Evolutionary conservation across 35 echinoderm and acorn worm genomes (phyloP).

Genomic region (Apostichopus parvimensis): DNA sequence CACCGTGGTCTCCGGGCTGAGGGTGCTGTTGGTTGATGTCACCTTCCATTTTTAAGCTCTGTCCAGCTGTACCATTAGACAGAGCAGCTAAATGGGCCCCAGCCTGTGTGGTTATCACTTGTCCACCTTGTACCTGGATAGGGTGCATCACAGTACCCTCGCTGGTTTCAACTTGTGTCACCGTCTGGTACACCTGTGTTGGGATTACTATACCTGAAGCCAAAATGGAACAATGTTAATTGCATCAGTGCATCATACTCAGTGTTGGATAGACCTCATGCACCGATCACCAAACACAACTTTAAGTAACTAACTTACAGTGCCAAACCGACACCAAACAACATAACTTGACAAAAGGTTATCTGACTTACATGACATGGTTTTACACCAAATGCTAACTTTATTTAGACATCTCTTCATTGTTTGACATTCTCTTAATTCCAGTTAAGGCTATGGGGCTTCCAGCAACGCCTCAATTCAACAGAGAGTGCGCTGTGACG

Average conservation of each 20-base stretch:
- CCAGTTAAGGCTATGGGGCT: no score
- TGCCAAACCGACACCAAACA: no score
- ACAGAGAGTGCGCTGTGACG: no score
- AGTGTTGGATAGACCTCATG: no score
- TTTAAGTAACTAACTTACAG: no score
- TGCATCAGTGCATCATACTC: background rate
- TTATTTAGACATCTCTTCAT: no score
- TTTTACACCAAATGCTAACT: no score
- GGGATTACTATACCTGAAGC: slow-evolving; percentile 89
- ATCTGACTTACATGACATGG: no score
- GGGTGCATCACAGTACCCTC: slow-evolving; percentile 62
- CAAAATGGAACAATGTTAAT: background rate
- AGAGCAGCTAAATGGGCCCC: slow-evolving; percentile 22
- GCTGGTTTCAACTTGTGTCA: slow-evolving; percentile 61
- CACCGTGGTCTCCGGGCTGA: background rate
- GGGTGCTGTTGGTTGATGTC: background rate
- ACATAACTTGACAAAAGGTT: no score
- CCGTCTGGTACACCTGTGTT: slow-evolving; percentile 82
- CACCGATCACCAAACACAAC: background rate
- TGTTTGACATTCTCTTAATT: no score
- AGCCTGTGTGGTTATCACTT: slow-evolving; percentile 37
- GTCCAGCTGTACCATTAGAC: background rate
- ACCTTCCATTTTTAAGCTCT: slow-evolving; percentile 6
- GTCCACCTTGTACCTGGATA: slow-evolving; percentile 51
- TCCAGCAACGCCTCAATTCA: no score